Percentiles rank a stretch among this genome's conserved stretches.
Evolutionary conservation across 2,888 invertebrate species (phyloP).

Genomic region (Ophion ventricosus): DNA sequence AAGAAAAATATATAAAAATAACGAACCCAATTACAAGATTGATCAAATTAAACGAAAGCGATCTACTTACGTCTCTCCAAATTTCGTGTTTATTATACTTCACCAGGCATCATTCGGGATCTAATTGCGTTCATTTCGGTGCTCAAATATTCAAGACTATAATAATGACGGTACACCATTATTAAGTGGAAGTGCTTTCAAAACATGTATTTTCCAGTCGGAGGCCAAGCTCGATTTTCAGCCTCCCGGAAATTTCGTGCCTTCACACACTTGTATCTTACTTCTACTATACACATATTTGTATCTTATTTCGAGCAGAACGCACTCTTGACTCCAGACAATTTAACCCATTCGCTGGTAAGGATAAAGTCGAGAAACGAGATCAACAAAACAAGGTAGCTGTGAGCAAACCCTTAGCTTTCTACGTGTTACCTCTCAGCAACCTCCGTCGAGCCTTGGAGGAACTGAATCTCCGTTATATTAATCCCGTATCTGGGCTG

Average conservation of each 20-base stretch:
- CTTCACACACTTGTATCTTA: conserved; percentile 8
- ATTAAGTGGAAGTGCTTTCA: background rate
- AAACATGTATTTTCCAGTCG: conserved; percentile 19
- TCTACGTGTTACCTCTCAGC: conserved; percentile 14
- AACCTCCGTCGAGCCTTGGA: conserved; percentile 10
- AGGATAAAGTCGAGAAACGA: conserved; percentile 18
- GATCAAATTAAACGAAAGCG: too few relatives aligned
- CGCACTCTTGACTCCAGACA: conserved; percentile 62
- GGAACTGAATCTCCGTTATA: conserved; percentile 29
- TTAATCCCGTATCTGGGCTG: conserved; percentile 36
- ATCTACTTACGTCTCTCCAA: too few relatives aligned
- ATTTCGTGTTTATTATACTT: too few relatives aligned
- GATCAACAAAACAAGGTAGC: conserved; percentile 16
- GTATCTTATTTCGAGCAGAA: conserved; percentile 61
- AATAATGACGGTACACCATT: too few relatives aligned
- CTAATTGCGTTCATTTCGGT: too few relatives aligned
- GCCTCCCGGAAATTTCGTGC: conserved; percentile 35
- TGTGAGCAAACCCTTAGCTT: conserved; percentile 25
- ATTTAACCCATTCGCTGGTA: conserved; percentile 59
- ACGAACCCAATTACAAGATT: too few relatives aligned
- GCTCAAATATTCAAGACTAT: too few relatives aligned
- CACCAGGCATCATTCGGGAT: too few relatives aligned
- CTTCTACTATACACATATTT: conserved; percentile 46
- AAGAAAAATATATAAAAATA: too few relatives aligned
- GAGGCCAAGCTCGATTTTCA: conserved; percentile 42